Evolutionary conservation across 2,888 invertebrate genomes (phyloP), one percentile per base, ranked within the genome.

Genomic region (Eupithecia abbreviata): DNA sequence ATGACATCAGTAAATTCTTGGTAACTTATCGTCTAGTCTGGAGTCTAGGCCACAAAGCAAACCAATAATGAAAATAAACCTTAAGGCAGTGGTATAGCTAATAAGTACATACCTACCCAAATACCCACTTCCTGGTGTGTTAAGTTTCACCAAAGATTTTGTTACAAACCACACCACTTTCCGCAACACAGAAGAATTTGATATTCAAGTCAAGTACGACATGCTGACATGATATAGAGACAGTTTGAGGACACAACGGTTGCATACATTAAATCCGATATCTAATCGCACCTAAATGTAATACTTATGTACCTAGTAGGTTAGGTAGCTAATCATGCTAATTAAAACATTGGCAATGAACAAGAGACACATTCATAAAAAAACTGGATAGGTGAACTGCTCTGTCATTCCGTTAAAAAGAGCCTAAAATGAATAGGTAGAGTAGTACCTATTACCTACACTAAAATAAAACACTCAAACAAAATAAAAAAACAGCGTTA

Each of bases 181-280:
- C 79, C 68, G 78, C 70, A 76, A 84, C 76, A n/a, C 43, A 69
- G 72, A 77, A 80, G 77, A 84, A 85, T 83, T 82, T 82, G 87
- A 86, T 85, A 85, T 81, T 82, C 82, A 83, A 81, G 77, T 80
- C 76, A 81, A 82, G 77, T 76, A 73, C 79, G 80, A 80, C 82
- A 77, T 77, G 77, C 74, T 74, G 76, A 80, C 74, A 80, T 78
- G 76, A 75, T 77, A 71, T 81, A 69, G 76, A 80, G 79, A 86
- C 85, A 80, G 84, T 85, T 84, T 85, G 82, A 80, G 79, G 82
- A 84, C 82, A 82, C 83, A 85, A 78, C 82, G 76, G 84, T 84
- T 80, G 83, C 77, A 79, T 74, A 72, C 51, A 74, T 74, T 78
- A 71, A 76, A 77, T 72, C 73, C 74, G 71, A 77, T 76, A 76